These are phyloP conservation scores for Heteropelma amictum DNA, from an alignment of 2,888 invertebrate species.

Conservation along the genomic window DNA sequence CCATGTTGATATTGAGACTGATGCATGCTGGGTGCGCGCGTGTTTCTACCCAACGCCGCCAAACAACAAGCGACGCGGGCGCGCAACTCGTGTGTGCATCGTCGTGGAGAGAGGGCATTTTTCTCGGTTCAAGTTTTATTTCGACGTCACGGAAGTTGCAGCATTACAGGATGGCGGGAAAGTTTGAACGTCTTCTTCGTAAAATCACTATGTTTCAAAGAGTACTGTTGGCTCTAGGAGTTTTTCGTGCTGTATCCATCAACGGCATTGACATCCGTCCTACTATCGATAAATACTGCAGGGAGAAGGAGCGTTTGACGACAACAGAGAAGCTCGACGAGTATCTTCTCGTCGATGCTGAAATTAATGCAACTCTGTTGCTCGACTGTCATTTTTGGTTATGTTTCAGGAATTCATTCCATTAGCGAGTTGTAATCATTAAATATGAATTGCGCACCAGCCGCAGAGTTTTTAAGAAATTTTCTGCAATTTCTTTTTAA, in stretches of 20 bases:
- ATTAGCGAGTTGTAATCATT: too few species aligned
- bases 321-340: conserved; percentile 77
- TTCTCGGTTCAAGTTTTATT: not conserved
- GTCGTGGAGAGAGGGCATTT: not conserved
- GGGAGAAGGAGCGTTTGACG: conserved; percentile 77
- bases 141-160: too few species aligned
- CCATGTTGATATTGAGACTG: conserved; percentile 85
- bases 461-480: too few species aligned
- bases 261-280: conserved; percentile 33
- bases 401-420: too few species aligned
- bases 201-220: too few species aligned
- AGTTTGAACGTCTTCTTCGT: conserved; percentile 1
- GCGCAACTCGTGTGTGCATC: conserved; percentile 26
- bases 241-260: not conserved
- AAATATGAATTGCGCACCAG: too few species aligned
- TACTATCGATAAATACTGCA: conserved; percentile 74
- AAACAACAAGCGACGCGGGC: conserved; percentile 44
- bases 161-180: not conserved
- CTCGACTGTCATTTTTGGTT: conserved; percentile 80
- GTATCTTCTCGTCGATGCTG: conserved; percentile 78
- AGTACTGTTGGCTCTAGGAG: not conserved
- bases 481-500: too few species aligned
- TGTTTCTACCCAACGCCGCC: conserved; percentile 65
- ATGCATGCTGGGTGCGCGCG: conserved; percentile 72
- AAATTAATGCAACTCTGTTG: conserved; percentile 75